Evolutionary conservation across 92 coral and sea anemone species (phyloP), one percentile per base, ranked within the genome.

Genomic region (Porites cylindrica): DNA sequence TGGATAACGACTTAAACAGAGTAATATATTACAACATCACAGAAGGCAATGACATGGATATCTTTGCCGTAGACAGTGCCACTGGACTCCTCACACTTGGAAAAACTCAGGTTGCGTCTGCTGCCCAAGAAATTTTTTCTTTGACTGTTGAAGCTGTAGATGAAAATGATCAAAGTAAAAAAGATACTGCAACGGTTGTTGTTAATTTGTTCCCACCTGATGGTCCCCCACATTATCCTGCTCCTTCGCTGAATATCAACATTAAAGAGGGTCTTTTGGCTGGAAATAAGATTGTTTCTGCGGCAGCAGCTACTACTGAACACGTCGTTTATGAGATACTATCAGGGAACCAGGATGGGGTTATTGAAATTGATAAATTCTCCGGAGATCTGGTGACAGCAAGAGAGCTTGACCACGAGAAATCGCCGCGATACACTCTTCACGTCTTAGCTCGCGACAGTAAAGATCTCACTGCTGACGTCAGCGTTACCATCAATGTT

Each of bases 261-360:
- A 91, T 91, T 7, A 87, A 70, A 68, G 98, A 95, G 72, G 98
- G 96, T 51, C 82, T 90, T 24, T 86, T 84, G 6, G 94, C 94
- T 0, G 94, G 95, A 11, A 82, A 73, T 10, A 75, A 71, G 63
- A 87, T 95, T 56, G 84, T 91, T 8, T 81, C 92, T 47, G 89
- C 89, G 1, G 88, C 83, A 13, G 95, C 94, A 7, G 89, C 91
- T 1, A 88, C 98, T 13, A 79, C 88, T 6, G 81, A 89, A 63
- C 83, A 89, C n/a, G 81, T 91, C n/a, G 66, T 58, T 24, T 95
- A 90, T 53, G 19, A 69, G 10, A 75, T 95, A 53, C 7, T 86
- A 54, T 85, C 96, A 23, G 98, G 98, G 8, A 95, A 95, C 72
- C 89, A 79, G 18, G 94, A 86, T 47, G 90, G 85, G 16, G 92